Conservation (phyloP, 2,888 invertebrate species). For the Thysanoteuthis rhombus region DNA sequence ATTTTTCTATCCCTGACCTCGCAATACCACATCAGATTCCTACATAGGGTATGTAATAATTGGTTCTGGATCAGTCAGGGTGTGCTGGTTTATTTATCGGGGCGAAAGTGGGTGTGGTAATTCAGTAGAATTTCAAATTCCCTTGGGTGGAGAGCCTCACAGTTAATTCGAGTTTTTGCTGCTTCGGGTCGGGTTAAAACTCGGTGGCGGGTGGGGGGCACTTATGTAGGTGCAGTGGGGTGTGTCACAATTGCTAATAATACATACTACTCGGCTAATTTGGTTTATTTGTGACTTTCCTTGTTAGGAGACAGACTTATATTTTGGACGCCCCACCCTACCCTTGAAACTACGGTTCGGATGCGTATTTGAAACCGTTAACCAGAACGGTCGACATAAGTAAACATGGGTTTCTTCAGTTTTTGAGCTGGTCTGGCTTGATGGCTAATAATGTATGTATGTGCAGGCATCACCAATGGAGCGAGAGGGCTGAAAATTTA, state of each 20-base stretch:
- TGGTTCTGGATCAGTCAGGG: neutral
- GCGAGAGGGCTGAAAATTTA: too few species aligned
- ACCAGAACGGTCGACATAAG: too few species aligned
- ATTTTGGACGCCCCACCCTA: neutral
- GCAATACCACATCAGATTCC: neutral
- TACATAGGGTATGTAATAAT: neutral
- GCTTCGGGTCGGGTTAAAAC: neutral
- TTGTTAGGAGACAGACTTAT: neutral
- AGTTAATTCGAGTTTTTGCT: neutral
- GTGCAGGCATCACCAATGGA: too few species aligned
- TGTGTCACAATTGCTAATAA: neutral
- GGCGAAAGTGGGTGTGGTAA: neutral
- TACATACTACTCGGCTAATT: neutral
- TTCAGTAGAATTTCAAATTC: neutral
- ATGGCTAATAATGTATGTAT: too few species aligned
- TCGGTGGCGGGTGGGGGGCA: neutral
- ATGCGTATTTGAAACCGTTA: too few species aligned
- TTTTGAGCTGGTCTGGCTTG: too few species aligned
- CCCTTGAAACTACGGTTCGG: too few species aligned
- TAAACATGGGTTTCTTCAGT: too few species aligned
- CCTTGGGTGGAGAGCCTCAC: neutral
- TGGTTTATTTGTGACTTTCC: neutral
- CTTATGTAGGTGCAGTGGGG: neutral
- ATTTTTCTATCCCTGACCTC: neutral
- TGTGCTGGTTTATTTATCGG: neutral